Base-by-base conservation (phyloP, 2,113 vertebrate species). In the Pachypanchax playfairii region DNA sequence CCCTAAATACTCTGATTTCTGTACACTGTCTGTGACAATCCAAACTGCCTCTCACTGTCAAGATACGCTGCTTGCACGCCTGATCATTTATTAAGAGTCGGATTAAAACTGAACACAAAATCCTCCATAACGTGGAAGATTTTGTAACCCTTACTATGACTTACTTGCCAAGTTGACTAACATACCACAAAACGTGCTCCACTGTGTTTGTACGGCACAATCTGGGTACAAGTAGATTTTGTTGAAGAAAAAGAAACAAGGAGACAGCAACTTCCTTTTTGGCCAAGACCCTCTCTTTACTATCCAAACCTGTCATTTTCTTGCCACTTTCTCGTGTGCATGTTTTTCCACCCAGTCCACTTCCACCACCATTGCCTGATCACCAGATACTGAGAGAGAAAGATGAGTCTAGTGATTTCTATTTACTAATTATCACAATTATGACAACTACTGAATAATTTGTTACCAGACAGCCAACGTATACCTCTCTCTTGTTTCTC, bases 401-500 rank as follows among this genome's bases (percentile, higher is more conserved):
- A 83, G 76, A 85, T 60, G 46, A 85, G 79, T 83, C 44, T 70
- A 75, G 82, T 70, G 67, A 73, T 76, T 79, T 73, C 31, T 71
- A 61, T 38, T 83, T 46, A 77, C 68, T 73, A 71, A 83, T 77
- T 73, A 50, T 81, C 70, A 77, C 69, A 75, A 76, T 66, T 52
- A 51, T 83, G 72, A 89, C 87, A 25, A 57, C 76, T 79, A 73
- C 57, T 85, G 78, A 90, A 81, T 68, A 73, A 85, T 77, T 73
- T 88, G 61, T 88, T 86, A 76, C 79, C 80, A 84, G 67, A 87
- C 80, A 85, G 82, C 81, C 80, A 77, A 88, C 87, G 76, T 77
- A 89, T 86, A 85, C 87, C 84, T 85, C 91, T 85, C 89, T 91
- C 85, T 87, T 91, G 75, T 91, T 85, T 89, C 84, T 90, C 86